phyloP scores from a whole-genome alignment of 2,888 invertebrate genomes.

The Brenthis ino region DNA sequence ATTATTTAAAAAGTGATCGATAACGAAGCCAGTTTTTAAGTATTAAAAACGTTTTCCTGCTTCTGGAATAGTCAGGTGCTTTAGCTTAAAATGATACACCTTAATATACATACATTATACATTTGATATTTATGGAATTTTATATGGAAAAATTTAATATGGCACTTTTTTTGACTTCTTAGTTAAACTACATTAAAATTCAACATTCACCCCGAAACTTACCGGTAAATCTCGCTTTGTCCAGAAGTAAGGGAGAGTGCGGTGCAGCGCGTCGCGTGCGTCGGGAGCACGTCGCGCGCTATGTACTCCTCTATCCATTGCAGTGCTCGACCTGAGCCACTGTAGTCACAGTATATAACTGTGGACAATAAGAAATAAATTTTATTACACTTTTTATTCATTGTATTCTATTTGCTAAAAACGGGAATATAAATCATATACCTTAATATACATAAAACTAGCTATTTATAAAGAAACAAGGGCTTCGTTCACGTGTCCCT shows the following conservation, averaged over 20 bases:
- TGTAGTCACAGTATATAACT: conserved; percentile 94
- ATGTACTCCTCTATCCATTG: conserved; percentile 94
- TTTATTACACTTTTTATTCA: conserved; percentile 7
- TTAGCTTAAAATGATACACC: no score
- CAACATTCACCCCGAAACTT: conserved; percentile 44
- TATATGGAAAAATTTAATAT: no score
- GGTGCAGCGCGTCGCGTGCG: conserved; percentile 89
- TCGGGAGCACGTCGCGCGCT: conserved; percentile 88
- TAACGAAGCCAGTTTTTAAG: no score
- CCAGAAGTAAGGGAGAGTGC: conserved; percentile 92
- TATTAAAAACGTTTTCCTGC: no score
- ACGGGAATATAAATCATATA: background rate
- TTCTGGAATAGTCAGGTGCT: no score
- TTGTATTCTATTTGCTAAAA: background rate
- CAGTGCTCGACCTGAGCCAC: conserved; percentile 91
- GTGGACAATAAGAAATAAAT: conserved; percentile 47
- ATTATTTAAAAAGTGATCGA: no score
- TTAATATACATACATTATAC: no score
- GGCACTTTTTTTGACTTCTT: background rate
- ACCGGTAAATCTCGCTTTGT: conserved; percentile 94
- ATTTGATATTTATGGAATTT: no score
- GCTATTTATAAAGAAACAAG: no score
- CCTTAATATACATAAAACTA: no score
- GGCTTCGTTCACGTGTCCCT: no score
- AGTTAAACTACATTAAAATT: background rate